phyloP scores from a whole-genome alignment of 1,140 invertebrate species.

The Amphibalanus amphitrite region DNA sequence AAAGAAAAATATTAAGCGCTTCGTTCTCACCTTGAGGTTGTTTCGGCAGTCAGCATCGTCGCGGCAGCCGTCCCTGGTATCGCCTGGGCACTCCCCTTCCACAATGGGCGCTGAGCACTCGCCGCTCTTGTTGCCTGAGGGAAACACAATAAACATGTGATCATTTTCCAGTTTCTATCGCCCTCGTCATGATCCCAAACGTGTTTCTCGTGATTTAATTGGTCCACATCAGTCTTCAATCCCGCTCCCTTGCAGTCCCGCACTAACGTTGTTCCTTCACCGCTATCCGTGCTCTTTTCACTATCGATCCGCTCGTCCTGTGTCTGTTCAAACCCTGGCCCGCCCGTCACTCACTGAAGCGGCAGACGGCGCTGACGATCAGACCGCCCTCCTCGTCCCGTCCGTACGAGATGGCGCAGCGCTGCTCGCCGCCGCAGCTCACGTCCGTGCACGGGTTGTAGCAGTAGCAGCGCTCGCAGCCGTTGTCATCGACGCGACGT shows the following conservation, averaged over 20 bases:
- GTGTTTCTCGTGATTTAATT: neutral
- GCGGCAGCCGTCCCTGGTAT: slow-evolving; percentile 49
- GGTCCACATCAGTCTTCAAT: neutral
- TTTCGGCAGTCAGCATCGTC: slow-evolving; percentile 64
- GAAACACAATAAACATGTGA: slow-evolving; percentile 9
- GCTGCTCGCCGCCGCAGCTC: neutral
- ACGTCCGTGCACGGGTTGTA: slow-evolving; percentile 47
- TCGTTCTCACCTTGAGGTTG: slow-evolving; percentile 44
- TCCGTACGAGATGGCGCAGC: neutral
- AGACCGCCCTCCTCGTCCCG: neutral
- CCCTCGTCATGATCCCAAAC: neutral
- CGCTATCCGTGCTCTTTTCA: too few species aligned
- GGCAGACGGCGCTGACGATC: neutral
- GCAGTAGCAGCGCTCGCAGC: slow-evolving; percentile 56
- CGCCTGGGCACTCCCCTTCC: neutral
- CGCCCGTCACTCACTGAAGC: neutral
- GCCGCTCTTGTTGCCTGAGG: slow-evolving; percentile 50
- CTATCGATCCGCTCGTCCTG: too few species aligned
- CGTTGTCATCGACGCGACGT: slow-evolving; percentile 39
- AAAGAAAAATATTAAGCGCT: too few species aligned
- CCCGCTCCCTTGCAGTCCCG: too few species aligned
- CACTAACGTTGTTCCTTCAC: too few species aligned
- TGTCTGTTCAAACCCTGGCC: too few species aligned
- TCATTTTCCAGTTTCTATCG: neutral
- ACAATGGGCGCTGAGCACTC: slow-evolving; percentile 37